Percentiles rank a stretch among this genome's conserved stretches.
Conservation (phyloP, 2,888 invertebrate genomes). For the Brachylomia viminalis region DNA sequence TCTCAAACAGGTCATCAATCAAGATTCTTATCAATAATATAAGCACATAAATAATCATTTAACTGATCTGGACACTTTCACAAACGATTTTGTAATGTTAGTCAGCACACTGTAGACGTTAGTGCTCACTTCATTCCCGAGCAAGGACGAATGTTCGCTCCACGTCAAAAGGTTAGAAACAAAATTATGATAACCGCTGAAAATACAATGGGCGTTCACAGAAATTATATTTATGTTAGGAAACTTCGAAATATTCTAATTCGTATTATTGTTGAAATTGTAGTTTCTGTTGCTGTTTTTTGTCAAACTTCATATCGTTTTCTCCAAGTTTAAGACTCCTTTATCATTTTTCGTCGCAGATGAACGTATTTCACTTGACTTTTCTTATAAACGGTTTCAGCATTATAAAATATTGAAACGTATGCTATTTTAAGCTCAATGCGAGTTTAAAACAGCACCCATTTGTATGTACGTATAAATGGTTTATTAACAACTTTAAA, state of each 20-base stretch:
- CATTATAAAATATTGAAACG: not conserved
- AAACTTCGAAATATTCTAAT: conserved; percentile 27
- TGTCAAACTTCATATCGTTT: not conserved
- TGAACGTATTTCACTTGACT: not conserved
- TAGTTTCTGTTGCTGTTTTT: not conserved
- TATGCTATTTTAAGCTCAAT: conserved; percentile 28
- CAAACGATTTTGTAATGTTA: not conserved
- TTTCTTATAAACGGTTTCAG: conserved; percentile 7
- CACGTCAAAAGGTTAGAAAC: conserved; percentile 3
- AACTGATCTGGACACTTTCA: not conserved
- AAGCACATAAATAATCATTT: not conserved
- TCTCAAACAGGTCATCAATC: not conserved
- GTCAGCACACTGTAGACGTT: not conserved
- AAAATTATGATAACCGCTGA: conserved; percentile 22
- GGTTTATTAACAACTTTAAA: conserved; percentile 23
- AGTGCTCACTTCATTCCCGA: not conserved
- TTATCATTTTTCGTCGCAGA: fast-evolving
- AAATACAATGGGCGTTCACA: conserved; percentile 31
- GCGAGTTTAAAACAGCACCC: too few relatives aligned
- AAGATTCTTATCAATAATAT: conserved; percentile 4
- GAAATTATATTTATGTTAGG: conserved; percentile 23
- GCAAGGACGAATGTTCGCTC: not conserved
- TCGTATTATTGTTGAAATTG: conserved; percentile 23
- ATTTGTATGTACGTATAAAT: too few relatives aligned
- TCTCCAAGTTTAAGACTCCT: not conserved